Evolutionary conservation across 2,797 vertebrate genomes (phyloP), one percentile per base, ranked within the genome.

Genomic region (Ptychobarbus kaznakovi): DNA sequence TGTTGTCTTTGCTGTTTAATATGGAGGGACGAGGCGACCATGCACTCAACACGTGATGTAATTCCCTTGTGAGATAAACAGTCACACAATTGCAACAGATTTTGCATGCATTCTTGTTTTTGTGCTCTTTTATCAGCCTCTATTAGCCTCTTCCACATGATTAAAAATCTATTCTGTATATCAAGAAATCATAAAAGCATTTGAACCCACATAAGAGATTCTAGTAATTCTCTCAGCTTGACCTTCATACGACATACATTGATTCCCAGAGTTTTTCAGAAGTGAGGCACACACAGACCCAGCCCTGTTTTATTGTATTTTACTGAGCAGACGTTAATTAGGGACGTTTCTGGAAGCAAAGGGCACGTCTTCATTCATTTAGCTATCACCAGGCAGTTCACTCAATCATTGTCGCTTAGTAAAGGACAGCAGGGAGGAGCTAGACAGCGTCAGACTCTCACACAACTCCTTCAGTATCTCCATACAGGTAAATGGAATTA

Each of bases 21-120:
- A 92, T 77, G 91, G 93, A 91, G 92, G 93, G 88, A 92, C 93
- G 92, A 81, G 92, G 86, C 79, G 91, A 83, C 84, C 93, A 91
- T 86, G 87, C 90, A 93, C 91, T 93, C 93, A 92, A 93, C 94
- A 94, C 77, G 78, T 95, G 95, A 96, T 94, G 93, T 96, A 93
- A 88, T 84, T 89, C 88, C 81, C 83, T 81, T 70, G 49, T 58
- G 40, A 85, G 44, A 81, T 68, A 10, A 51, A 68, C 16, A 1
- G 28, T 81, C 28, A 18, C 44, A 79, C n/a, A 63, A 20, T 12
- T 78, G 9, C 28, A 16, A 81, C 20, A 68, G n/a, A 51, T 53
- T 38, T 68, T 8, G 49, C 42, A 68, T 49, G 63, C 18, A 1
- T 40, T 81, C 1, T n/a, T 81, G 16, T 16, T 53, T 32, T 53